These are phyloP conservation scores for Bembecia ichneumoniformis DNA, from an alignment of 2,888 invertebrate genomes.

Conservation along the genomic window DNA sequence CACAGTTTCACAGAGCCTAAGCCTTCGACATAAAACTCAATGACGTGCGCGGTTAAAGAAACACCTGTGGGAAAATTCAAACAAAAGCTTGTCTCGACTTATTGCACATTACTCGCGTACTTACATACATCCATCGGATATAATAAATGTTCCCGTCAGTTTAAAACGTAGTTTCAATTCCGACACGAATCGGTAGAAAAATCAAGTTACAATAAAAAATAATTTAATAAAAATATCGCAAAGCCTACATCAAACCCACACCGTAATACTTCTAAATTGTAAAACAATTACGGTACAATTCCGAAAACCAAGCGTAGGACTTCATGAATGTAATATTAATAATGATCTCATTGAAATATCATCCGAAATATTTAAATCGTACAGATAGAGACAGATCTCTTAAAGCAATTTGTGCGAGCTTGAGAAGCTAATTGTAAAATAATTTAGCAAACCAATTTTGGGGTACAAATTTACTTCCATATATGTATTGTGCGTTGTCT, in stretches of 20 bases:
- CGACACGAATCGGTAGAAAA: too few species aligned
- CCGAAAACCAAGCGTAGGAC: constrained; percentile 17
- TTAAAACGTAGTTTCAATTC: too few species aligned
- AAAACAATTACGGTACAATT: constrained; percentile 9
- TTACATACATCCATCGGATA: too few species aligned
- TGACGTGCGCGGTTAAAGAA: constrained; percentile 47
- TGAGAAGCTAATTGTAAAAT: too few species aligned
- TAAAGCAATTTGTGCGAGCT: too few species aligned
- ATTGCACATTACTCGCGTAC: too few species aligned
- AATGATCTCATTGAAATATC: too few species aligned
- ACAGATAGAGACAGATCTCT: neutral
- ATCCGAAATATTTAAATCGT: neutral
- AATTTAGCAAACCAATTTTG: too few species aligned
- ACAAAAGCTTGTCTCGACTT: constrained; percentile 34
- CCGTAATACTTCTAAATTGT: neutral
- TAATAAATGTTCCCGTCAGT: too few species aligned
- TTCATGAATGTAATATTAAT: constrained; percentile 12
- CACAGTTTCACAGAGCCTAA: constrained; percentile 58
- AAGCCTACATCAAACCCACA: neutral
- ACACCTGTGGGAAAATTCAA: constrained; percentile 65
- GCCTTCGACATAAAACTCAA: constrained; percentile 62
- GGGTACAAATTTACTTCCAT: too few species aligned
- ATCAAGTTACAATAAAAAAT: too few species aligned
- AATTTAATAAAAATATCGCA: neutral
- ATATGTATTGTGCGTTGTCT: neutral